Evolutionary conservation across 2,113 vertebrate species (phyloP).

Genomic region (Calyptomena viridis): DNA sequence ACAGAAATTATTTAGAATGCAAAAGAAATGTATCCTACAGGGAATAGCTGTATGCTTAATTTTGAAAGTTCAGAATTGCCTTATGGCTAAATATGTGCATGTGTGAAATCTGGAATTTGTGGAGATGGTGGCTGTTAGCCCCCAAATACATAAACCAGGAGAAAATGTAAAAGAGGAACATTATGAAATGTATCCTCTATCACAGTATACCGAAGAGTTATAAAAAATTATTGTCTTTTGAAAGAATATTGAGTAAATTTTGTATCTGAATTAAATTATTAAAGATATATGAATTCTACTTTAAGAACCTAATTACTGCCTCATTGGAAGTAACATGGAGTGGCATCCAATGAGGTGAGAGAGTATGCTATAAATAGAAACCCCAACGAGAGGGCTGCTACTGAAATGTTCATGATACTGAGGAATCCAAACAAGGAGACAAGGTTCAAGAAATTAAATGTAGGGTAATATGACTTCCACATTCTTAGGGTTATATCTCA

Average conservation of each 20-base stretch:
- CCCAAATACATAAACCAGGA: neutral
- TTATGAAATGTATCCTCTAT: neutral
- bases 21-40: constrained; percentile 20
- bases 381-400: neutral
- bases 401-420: neutral
- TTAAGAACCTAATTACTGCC: constrained; percentile 8
- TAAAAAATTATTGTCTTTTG: neutral
- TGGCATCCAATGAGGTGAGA: neutral
- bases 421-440: constrained; percentile 7
- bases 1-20: constrained; percentile 44
- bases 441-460: neutral
- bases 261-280: constrained; percentile 1
- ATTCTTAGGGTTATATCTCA: neutral
- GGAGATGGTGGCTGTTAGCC: constrained; percentile 8
- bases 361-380: constrained; percentile 34
- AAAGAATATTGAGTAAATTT: neutral
- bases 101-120: constrained; percentile 41
- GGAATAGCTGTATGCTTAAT: constrained; percentile 35
- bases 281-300: neutral
- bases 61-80: constrained; percentile 54
- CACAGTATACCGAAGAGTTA: neutral
- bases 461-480: neutral
- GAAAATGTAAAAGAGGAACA: neutral
- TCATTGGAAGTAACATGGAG: neutral
- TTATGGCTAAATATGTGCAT: constrained; percentile 43